phyloP scores from a whole-genome alignment of 2,797 vertebrate genomes.

The Psittacula derbiana region DNA sequence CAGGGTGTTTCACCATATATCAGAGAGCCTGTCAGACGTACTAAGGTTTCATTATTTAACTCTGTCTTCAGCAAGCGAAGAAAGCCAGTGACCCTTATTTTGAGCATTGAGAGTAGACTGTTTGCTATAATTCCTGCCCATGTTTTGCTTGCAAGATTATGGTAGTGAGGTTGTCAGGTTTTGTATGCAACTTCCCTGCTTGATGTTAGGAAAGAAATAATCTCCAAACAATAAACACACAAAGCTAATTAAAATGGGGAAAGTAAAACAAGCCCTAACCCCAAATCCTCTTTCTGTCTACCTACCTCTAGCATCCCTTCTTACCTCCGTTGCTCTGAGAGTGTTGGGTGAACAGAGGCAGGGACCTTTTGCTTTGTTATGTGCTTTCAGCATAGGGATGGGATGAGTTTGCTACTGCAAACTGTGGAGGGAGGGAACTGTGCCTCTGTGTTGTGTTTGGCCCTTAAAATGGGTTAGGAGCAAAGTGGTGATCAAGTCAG shows the following conservation, averaged over 20 bases:
- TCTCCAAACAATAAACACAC: background rate
- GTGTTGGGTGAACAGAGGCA: background rate
- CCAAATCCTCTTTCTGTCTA: background rate
- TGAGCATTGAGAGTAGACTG: background rate
- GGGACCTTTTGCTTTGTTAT: fast-evolving
- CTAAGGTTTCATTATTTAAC: background rate
- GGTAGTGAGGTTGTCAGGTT: background rate
- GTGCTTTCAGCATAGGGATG: background rate
- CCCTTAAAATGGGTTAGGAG: background rate
- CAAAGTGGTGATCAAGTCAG: background rate
- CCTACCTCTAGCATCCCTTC: background rate
- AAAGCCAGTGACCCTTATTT: background rate
- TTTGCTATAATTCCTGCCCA: background rate
- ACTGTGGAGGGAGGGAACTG: background rate
- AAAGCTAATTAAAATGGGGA: background rate
- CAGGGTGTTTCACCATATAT: background rate
- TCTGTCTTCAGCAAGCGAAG: background rate
- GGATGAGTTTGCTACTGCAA: background rate
- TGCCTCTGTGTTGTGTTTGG: background rate
- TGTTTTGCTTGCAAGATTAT: background rate
- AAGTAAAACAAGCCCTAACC: background rate
- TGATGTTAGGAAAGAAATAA: background rate
- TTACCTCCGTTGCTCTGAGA: background rate
- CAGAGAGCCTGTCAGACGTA: background rate
- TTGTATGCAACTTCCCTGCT: background rate